phyloP scores from a whole-genome alignment of 2,113 vertebrate species.

The Eolophus roseicapilla region DNA sequence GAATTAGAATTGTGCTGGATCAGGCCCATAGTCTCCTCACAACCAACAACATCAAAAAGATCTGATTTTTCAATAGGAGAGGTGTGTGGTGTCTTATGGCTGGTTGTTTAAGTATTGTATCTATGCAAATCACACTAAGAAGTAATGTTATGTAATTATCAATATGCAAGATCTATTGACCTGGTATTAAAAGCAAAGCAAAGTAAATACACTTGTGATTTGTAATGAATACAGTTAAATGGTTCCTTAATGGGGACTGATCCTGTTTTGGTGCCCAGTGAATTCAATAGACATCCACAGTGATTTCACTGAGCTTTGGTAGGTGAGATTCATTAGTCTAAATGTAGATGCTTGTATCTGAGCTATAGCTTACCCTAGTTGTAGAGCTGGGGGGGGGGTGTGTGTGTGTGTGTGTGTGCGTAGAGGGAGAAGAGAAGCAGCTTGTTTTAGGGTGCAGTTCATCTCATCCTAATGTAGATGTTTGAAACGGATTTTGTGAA shows the following conservation, averaged over 20 bases:
- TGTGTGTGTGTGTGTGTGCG: no score
- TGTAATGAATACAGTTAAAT: background rate
- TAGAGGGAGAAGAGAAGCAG: background rate
- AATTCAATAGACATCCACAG: background rate
- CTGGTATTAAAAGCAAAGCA: background rate
- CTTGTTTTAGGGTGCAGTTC: background rate
- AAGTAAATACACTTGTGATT: background rate
- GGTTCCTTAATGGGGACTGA: rapidly evolving
- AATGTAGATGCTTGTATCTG: background rate
- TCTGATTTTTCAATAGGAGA: background rate
- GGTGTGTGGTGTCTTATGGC: background rate
- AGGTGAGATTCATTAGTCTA: background rate
- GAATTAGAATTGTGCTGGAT: background rate
- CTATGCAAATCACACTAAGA: background rate
- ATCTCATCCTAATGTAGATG: background rate
- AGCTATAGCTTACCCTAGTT: background rate
- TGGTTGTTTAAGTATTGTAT: background rate
- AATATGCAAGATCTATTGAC: background rate
- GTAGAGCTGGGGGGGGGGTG: background rate
- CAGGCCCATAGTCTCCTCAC: background rate
- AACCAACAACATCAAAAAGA: background rate
- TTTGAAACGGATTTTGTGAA: background rate
- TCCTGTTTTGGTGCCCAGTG: background rate
- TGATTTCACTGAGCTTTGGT: background rate
- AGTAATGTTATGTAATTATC: background rate